Base-by-base conservation (phyloP, 2,113 vertebrate species). In the Nothoprocta pentlandii region DNA sequence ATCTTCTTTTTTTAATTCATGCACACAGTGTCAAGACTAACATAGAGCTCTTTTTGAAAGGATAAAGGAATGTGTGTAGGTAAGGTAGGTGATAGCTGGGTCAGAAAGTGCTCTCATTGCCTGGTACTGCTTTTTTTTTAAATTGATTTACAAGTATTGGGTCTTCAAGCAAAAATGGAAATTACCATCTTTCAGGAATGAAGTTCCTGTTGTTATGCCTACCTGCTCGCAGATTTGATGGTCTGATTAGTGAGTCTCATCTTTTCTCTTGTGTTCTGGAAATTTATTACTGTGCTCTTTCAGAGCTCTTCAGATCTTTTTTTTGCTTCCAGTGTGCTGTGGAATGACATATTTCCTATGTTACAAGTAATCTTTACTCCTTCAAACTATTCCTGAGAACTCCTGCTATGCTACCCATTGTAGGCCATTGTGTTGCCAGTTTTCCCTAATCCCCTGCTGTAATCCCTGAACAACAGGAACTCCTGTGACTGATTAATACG, bases 81-180 rank as follows among this genome's bases (percentile, higher is more conserved):
- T 44, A 25, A 59, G 49, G 49, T 49, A 49, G 49, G 79, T 74
- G 28, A 76, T 80, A n/a, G 59, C 49, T 22, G 42, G 0, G 0
- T 15, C 12, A 44, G 41, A 49, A 28, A 4, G 0, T 17, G n/a
- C 47, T 56, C 32, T 4, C 2, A 0, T 71, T 56, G 46, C 51
- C 46, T 70, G 10, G 6, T 56, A 16, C 75, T 87, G 21, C 82
- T 68, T 80, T 39, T 39, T 49, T 75, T 94, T 63, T 75, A 34
- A 62, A 69, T 13, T 41, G 62, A 0, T 63, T 58, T 74, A 39
- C 51, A 19, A 53, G 3, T 69, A 68, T 74, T 30, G 28, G 51
- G 20, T 85, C 34, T 8, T 53, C 64, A 71, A 81, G 51, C 28
- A 54, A 32, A 88, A 28, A 8, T 59, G 22, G 70, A 81, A 54